Conservation (phyloP, 2,797 vertebrate genomes). For the Myotis myotis region DNA sequence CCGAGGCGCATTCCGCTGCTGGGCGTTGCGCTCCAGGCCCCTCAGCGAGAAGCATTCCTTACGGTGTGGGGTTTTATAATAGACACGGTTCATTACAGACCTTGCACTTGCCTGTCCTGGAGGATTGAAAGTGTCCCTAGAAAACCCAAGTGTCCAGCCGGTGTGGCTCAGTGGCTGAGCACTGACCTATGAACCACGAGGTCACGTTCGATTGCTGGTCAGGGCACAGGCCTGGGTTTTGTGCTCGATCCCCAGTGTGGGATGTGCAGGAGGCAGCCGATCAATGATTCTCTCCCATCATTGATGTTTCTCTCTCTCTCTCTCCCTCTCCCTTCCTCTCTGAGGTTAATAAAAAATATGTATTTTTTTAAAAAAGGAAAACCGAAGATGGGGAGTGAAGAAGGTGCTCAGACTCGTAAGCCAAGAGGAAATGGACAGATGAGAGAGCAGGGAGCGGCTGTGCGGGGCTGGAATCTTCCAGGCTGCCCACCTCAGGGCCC, state of each 20-base stretch:
- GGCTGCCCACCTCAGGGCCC: background rate
- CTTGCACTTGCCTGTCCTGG: background rate
- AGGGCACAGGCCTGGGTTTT: too few relatives aligned
- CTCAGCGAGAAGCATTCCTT: background rate
- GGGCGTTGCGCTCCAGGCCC: background rate
- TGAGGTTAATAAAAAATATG: too few relatives aligned
- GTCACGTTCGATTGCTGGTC: too few relatives aligned
- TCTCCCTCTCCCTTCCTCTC: too few relatives aligned
- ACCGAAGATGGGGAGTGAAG: background rate
- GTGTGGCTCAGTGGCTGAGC: too few relatives aligned
- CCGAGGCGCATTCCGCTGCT: background rate
- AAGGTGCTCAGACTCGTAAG: background rate
- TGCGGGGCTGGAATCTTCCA: too few relatives aligned
- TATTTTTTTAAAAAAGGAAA: background rate
- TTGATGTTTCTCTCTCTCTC: too few relatives aligned
- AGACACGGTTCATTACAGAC: conserved; percentile 26
- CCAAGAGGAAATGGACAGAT: background rate
- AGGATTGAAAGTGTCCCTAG: background rate
- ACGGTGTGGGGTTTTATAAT: conserved; percentile 6
- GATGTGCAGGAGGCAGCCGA: too few relatives aligned
- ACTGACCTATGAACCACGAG: too few relatives aligned
- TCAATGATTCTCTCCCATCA: too few relatives aligned
- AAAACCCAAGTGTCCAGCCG: background rate
- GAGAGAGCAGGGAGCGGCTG: background rate
- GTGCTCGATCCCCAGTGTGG: too few relatives aligned